Conservation (phyloP, 2,113 vertebrate species). For the Lontra canadensis region DNA sequence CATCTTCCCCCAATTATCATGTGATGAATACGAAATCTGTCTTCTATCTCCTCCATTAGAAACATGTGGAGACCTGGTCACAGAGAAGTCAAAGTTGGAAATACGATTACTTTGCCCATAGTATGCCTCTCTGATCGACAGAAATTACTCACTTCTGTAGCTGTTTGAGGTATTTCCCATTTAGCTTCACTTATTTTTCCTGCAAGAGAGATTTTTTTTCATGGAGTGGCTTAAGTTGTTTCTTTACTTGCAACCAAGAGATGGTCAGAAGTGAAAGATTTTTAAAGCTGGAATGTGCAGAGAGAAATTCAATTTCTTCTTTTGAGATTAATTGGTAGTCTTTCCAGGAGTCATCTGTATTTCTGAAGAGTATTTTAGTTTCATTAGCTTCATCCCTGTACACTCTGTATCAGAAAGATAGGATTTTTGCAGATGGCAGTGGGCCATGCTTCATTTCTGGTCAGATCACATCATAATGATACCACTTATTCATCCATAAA, state of each 20-base stretch:
- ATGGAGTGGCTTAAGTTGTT: constrained; percentile 55
- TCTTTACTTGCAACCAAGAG: constrained; percentile 70
- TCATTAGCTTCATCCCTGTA: constrained; percentile 44
- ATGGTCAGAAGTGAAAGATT: constrained; percentile 58
- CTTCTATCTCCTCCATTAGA: not conserved
- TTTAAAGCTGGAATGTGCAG: constrained; percentile 49
- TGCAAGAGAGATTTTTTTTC: constrained; percentile 47
- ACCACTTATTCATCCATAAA: constrained; percentile 78
- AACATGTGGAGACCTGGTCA: not conserved
- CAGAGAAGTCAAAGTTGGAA: not conserved
- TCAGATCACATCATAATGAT: constrained; percentile 79
- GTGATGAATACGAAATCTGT: not conserved
- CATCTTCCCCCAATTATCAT: not conserved
- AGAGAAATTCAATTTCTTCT: constrained; percentile 70
- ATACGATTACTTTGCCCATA: not conserved
- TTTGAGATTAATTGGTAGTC: constrained; percentile 71
- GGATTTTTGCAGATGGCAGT: constrained; percentile 64
- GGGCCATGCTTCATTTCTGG: constrained; percentile 79
- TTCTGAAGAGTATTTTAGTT: constrained; percentile 67
- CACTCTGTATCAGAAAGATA: constrained; percentile 58
- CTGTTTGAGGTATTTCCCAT: constrained; percentile 62
- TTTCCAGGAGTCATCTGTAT: constrained; percentile 48
- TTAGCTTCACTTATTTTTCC: constrained; percentile 34
- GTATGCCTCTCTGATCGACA: constrained; percentile 4
- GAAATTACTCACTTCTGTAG: constrained; percentile 51